A percentile compares a stretch with the other conserved stretches of the same genome.
These are phyloP conservation scores for Drosophila neonasuta DNA, from an alignment of 2,888 invertebrate genomes.

Conservation along the genomic window DNA sequence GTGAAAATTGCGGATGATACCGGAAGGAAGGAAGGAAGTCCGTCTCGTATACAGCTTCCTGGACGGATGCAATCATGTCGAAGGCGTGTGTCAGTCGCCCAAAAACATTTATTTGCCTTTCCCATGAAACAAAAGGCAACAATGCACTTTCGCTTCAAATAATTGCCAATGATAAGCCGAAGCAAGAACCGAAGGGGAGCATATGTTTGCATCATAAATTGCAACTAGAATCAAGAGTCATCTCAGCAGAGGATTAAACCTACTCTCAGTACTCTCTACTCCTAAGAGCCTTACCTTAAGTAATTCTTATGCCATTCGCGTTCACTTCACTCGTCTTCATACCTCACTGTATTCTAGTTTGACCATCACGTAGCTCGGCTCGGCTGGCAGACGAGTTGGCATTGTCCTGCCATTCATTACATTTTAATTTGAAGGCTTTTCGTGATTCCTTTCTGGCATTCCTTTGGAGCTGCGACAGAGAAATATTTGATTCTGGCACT, in stretches of 20 bases:
- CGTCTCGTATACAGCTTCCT: constrained; percentile 63
- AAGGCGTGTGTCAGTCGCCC: constrained; percentile 55
- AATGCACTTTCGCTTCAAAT: constrained; percentile 42
- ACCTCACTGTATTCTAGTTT: constrained; percentile 64
- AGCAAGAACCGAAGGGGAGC: constrained; percentile 8
- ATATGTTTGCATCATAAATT: constrained; percentile 35
- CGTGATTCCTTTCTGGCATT: constrained; percentile 15
- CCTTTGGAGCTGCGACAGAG: neutral
- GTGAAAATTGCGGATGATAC: constrained; percentile 81
- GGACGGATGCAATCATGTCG: constrained; percentile 70
- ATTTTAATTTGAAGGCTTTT: constrained; percentile 62
- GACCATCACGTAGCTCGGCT: constrained; percentile 56
- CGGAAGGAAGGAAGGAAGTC: constrained; percentile 22
- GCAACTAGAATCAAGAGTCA: constrained; percentile 11
- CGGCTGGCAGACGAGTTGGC: constrained; percentile 18
- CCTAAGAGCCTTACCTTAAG: neutral
- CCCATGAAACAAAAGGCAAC: constrained; percentile 58
- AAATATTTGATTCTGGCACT: constrained; percentile 25
- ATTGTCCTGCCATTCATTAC: constrained; percentile 63
- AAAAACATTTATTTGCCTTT: constrained; percentile 71
- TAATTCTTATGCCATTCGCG: constrained; percentile 54
- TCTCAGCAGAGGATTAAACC: neutral
- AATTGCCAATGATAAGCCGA: constrained; percentile 25
- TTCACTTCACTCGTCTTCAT: constrained; percentile 40
- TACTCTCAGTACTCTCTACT: neutral